Evolutionary conservation across 2,797 vertebrate species (phyloP).

Genomic region (Borostomias antarcticus): DNA sequence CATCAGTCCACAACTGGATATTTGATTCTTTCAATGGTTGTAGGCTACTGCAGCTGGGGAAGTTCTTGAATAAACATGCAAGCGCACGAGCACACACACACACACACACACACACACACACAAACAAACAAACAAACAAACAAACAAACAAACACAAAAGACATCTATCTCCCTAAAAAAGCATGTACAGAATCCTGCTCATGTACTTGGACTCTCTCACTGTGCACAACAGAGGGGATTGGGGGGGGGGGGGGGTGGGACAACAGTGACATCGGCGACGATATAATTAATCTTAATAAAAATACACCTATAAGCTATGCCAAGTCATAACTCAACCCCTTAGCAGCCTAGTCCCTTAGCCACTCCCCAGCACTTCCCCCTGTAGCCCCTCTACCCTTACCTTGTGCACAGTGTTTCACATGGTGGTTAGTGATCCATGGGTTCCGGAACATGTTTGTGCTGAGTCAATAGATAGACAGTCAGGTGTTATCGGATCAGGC

Average conservation of each 20-base stretch:
- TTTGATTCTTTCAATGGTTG: not conserved
- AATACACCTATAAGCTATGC: not conserved
- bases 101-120: slow-evolving; percentile 1
- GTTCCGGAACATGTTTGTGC: slow-evolving; percentile 88
- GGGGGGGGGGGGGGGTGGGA: too few species aligned
- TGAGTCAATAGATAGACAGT: slow-evolving; percentile 30
- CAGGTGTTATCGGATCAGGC: too few species aligned
- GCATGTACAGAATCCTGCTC: not conserved
- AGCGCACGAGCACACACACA: not conserved
- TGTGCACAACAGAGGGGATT: not conserved
- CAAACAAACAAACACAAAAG: too few species aligned
- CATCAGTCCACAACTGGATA: not conserved
- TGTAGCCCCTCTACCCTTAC: slow-evolving; percentile 66
- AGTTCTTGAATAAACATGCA: not conserved
- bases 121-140: too few species aligned
- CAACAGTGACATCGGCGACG: not conserved
- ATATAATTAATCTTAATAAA: not conserved
- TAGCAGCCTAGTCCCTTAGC: not conserved
- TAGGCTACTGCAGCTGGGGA: not conserved
- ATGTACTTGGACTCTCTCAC: not conserved
- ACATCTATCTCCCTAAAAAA: not conserved
- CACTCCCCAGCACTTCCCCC: not conserved
- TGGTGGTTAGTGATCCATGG: slow-evolving; percentile 88
- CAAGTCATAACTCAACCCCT: not conserved
- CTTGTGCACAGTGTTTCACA: slow-evolving; percentile 82